Base-by-base conservation (phyloP, 2,888 invertebrate genomes). In the Tipula unca region DNA sequence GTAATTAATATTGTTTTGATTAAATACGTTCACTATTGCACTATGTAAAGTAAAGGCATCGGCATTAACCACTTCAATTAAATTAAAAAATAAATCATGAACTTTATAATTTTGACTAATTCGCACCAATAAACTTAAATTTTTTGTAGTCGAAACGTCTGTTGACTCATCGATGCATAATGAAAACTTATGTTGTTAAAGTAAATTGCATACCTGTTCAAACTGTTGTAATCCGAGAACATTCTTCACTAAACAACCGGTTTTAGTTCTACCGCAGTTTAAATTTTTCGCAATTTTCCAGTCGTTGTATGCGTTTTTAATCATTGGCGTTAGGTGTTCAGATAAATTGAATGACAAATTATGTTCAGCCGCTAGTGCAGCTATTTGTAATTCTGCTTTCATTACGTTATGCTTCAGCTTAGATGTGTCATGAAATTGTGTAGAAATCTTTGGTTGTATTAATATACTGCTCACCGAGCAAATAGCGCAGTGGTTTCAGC, bases 271-370 rank as follows among this genome's bases (percentile, higher is more conserved):
- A 10, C 48, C 29, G 8, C 54, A 85, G 29, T 32, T 32, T 14
- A 85, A 6, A 69, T 85, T 85, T 85, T 69, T 29, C 1, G 69
- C 69, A 29, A 85, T 69, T 17, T 85, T 69, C 6, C 29, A 54
- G 25, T 85, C 85, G 10, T 3, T n/a, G n/a, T n/a, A n/a, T n/a
- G n/a, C n/a, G n/a, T n/a, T n/a, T n/a, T n/a, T n/a, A n/a, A n/a
- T n/a, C n/a, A n/a, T n/a, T n/a, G n/a, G n/a, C n/a, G n/a, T n/a
- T n/a, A n/a, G n/a, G n/a, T n/a, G n/a, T n/a, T n/a, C n/a, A n/a
- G n/a, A n/a, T n/a, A n/a, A n/a, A n/a, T n/a, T n/a, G n/a, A n/a
- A n/a, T n/a, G n/a, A n/a, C n/a, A n/a, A n/a, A n/a, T n/a, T n/a
- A n/a, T n/a, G n/a, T n/a, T n/a, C n/a, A n/a, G n/a, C n/a, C n/a